phyloP scores from a whole-genome alignment of 2,888 invertebrate species.

The Macropis europaea region DNA sequence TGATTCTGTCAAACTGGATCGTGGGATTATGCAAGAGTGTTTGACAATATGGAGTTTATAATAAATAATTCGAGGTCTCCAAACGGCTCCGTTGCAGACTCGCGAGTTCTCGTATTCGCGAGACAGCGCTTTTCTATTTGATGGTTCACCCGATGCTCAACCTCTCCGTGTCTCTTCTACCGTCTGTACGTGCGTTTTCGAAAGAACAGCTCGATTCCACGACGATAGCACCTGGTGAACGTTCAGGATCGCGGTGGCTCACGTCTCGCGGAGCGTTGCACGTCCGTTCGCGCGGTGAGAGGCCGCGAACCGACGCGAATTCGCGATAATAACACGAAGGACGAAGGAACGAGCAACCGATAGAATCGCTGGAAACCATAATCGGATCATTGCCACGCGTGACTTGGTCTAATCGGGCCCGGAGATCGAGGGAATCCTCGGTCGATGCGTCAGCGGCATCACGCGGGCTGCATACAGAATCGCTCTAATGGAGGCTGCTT shows the following conservation, averaged over 20 bases:
- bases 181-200: too few relatives aligned
- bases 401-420: slow-evolving; percentile 35
- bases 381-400: slow-evolving; percentile 52
- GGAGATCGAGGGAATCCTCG: slow-evolving; percentile 43
- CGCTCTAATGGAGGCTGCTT: not conserved
- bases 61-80: too few relatives aligned
- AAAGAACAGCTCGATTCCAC: too few relatives aligned
- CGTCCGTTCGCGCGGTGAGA: slow-evolving; percentile 19
- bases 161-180: too few relatives aligned
- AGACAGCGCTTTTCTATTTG: too few relatives aligned
- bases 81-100: too few relatives aligned
- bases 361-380: slow-evolving; percentile 43
- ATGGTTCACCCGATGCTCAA: too few relatives aligned
- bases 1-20: too few relatives aligned
- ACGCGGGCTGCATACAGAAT: slow-evolving; percentile 13
- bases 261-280: slow-evolving; percentile 10
- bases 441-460: slow-evolving; percentile 37
- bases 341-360: slow-evolving; percentile 27
- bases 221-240: too few relatives aligned
- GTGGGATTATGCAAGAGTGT: too few relatives aligned
- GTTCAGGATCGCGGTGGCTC: not conserved
- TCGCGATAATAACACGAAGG: slow-evolving; percentile 28
- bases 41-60: too few relatives aligned
- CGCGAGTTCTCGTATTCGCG: too few relatives aligned
- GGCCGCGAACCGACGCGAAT: slow-evolving; percentile 8